Evolutionary conservation across 2,888 invertebrate species (phyloP).

Genomic region (Eledona agricola): DNA sequence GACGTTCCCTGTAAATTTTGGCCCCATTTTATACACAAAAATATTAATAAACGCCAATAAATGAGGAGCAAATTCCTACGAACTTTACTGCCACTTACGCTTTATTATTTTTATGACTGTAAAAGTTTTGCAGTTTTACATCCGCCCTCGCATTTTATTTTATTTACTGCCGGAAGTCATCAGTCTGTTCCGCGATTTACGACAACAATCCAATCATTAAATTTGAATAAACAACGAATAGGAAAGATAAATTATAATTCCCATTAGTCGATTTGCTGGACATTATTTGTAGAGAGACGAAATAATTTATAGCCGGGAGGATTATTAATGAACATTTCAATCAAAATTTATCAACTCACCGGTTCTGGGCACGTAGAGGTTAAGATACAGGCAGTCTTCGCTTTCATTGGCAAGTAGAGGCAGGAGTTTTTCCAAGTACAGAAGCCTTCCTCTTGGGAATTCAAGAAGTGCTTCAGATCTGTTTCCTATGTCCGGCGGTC

Average conservation of each 20-base stretch:
- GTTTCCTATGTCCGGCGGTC: constrained; percentile 70
- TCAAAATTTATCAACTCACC: constrained; percentile 62
- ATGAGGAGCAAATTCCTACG: no score
- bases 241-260: constrained; percentile 7
- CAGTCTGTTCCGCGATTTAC: constrained; percentile 1
- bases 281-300: neutral
- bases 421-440: constrained; percentile 83
- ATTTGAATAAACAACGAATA: constrained; percentile 14
- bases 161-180: neutral
- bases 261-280: constrained; percentile 11
- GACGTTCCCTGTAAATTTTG: no score
- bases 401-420: constrained; percentile 90
- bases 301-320: constrained; percentile 3
- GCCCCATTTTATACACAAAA: no score
- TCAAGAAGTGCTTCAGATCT: constrained; percentile 72
- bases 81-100: no score
- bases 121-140: no score
- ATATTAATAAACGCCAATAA: no score
- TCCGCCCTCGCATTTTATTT: neutral
- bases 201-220: constrained; percentile 4
- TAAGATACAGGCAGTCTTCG: constrained; percentile 97
- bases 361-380: constrained; percentile 91
- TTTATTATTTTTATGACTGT: no score
- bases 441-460: constrained; percentile 84
- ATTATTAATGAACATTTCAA: constrained; percentile 2